Percentiles rank a stretch among this genome's conserved stretches.
Evolutionary conservation across 2,113 vertebrate genomes (phyloP).

Genomic region (Thermophis baileyi): DNA sequence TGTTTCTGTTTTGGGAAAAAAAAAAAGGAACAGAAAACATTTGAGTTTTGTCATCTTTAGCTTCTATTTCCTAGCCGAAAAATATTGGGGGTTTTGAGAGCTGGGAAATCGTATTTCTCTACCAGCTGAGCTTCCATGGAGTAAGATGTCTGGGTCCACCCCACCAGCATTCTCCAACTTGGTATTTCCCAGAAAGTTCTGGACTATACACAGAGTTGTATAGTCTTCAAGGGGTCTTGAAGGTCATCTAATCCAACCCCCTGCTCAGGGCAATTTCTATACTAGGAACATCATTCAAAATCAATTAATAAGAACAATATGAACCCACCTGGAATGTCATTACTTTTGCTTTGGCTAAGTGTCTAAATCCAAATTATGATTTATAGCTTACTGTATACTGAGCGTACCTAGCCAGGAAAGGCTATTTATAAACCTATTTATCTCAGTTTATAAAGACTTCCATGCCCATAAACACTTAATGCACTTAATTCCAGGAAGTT

Average conservation of each 20-base stretch:
- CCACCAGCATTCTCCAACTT: background rate
- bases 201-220: background rate
- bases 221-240: background rate
- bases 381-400: background rate
- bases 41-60: background rate
- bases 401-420: background rate
- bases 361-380: background rate
- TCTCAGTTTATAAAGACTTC: background rate
- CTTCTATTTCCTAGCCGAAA: background rate
- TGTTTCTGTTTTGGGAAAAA: conserved; percentile 16
- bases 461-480: background rate
- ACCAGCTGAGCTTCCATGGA: background rate
- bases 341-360: background rate
- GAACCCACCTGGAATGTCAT: background rate
- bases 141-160: background rate
- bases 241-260: too few species aligned
- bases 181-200: background rate
- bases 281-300: background rate
- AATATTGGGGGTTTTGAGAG: background rate
- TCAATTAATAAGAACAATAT: background rate
- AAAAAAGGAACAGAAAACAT: background rate
- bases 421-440: background rate
- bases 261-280: too few species aligned
- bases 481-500: background rate
- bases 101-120: background rate